Percentiles rank a stretch among this genome's conserved stretches.
These are phyloP conservation scores for Sebastes minor DNA, from an alignment of 2,797 vertebrate genomes.

Conservation along the genomic window DNA sequence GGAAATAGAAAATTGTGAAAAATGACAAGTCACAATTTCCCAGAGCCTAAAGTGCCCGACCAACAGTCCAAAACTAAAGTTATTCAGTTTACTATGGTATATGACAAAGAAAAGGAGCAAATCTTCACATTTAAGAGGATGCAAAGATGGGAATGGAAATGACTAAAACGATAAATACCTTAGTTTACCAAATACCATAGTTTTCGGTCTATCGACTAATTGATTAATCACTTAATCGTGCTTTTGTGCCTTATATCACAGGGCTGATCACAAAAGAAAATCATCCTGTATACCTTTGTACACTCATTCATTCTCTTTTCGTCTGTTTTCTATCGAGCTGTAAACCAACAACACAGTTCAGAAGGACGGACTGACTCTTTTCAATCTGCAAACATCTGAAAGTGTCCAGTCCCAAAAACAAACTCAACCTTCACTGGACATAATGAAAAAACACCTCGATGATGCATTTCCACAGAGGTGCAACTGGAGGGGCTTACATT, in stretches of 20 bases:
- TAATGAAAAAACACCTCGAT: neutral
- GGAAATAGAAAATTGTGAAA: neutral
- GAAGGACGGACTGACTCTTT: neutral
- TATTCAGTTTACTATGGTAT: neutral
- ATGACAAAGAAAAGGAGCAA: neutral
- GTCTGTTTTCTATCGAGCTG: neutral
- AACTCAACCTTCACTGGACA: neutral
- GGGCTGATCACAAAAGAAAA: neutral
- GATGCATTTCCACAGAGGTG: neutral
- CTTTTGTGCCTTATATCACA: neutral
- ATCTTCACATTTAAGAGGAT: neutral
- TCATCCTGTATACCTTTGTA: neutral
- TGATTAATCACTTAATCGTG: neutral
- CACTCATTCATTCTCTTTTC: neutral
- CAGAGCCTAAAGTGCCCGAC: neutral
- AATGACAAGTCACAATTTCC: neutral
- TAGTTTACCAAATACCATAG: neutral
- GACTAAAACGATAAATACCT: neutral
- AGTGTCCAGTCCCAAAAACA: neutral
- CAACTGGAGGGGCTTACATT: neutral
- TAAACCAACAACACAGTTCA: neutral
- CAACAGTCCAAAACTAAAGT: neutral
- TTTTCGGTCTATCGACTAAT: neutral
- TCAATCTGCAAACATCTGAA: constrained; percentile 10
- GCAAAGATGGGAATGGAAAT: neutral